Conservation (phyloP, 2,797 vertebrate species). For the Notoglanidium macrostoma region DNA sequence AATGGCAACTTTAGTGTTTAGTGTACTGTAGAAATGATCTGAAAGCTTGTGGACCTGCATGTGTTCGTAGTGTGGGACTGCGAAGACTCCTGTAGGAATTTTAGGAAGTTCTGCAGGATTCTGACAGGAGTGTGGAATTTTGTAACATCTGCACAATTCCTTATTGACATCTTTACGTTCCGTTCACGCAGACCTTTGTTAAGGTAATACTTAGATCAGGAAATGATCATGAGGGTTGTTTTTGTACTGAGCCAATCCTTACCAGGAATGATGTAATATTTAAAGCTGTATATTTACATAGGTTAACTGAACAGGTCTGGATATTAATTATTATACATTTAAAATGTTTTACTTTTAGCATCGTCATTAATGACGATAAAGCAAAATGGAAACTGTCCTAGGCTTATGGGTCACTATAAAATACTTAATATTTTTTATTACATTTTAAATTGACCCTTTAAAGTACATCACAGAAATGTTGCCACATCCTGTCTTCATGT, state of each 20-base stretch:
- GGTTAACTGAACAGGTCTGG: background rate
- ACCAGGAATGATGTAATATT: background rate
- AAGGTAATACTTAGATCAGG: background rate
- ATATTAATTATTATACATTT: background rate
- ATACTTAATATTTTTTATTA: background rate
- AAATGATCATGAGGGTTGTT: background rate
- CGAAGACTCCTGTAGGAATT: background rate
- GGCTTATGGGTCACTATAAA: background rate
- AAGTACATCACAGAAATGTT: background rate
- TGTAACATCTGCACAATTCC: background rate
- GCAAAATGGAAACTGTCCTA: background rate
- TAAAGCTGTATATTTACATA: background rate
- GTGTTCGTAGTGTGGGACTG: background rate
- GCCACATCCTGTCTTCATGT: background rate
- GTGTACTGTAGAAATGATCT: background rate
- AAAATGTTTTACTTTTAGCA: background rate
- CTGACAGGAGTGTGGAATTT: background rate
- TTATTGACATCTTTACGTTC: background rate
- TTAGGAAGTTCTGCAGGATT: too few species aligned
- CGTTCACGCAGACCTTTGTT: background rate
- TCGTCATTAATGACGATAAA: background rate
- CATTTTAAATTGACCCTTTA: background rate
- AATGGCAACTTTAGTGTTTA: background rate
- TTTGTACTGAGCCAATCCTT: background rate
- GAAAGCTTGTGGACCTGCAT: background rate